Evolutionary conservation across 2,888 invertebrate species (phyloP), one percentile per base, ranked within the genome.

Genomic region (Cistogaster globosa): DNA sequence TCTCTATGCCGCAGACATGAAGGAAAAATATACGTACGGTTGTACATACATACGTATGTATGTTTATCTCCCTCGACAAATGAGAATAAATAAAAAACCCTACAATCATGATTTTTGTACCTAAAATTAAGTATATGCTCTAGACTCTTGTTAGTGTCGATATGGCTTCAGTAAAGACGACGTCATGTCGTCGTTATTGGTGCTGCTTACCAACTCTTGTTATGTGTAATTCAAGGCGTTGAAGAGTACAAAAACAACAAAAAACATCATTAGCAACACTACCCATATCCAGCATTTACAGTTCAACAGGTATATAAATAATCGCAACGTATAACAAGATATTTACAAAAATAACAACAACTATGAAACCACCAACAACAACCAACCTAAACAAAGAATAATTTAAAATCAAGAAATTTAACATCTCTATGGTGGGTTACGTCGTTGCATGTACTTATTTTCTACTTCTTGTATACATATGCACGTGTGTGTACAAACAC

Each of bases 251-350:
- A 71, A 42, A 42, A 22, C 18, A 60, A 51, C 42, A 68, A 58
- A 80, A 74, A 81, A 81, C 60, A 62, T 60, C 74, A 81, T 81
- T 75, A 81, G 67, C 74, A 75, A 75, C 60, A 81, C 67, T 81
- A 75, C 60, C 60, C 62, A 77, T 68, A 62, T 55, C 68, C 68
- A 81, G 81, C 62, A 68, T 75, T 81, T 81, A 75, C 60, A 75
- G 81, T 75, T 75, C 74, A 74, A 75, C 81, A 81, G 81, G 81
- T 81, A 81, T 81, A 81, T 81, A 75, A 81, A 81, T 81, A 75
- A 81, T 75, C 62, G 55, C 68, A 75, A 60, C 68, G 60, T 45
- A 75, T 81, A 75, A 62, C 69, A 45, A 79, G 65, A 79, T 65
- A 65, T 55, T 12, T 55, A 45, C 58, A 72, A 45, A 11, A 71